Evolutionary conservation across 2,113 vertebrate genomes (phyloP), one percentile per base, ranked within the genome.

Genomic region (Thunnus thynnus): DNA sequence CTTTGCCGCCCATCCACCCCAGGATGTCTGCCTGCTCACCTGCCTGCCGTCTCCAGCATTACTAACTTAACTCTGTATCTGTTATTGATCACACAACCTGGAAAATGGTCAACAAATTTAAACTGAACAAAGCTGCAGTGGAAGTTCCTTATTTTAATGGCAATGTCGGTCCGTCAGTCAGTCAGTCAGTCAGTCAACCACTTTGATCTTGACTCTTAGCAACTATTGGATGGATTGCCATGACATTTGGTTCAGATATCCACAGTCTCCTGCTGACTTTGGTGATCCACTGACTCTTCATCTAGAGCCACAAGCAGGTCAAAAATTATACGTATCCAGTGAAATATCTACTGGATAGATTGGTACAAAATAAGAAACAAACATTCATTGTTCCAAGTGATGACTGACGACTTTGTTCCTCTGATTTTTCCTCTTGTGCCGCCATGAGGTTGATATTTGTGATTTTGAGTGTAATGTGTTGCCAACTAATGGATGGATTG

Each of bases 1-100:
- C 76, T 82, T 83, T 58, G n/a, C 57, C 14, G 18, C 48, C 17
- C 17, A n/a, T 67, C 76, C 14, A 54, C 65, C 70, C 65, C 57
- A 76, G 10, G 41, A 77, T 62, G 55, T 58, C 58, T 85, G 82
- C 80, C 60, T 83, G 74, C 75, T 79, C 75, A 55, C 80, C 87
- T 17, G 13, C 76, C 69, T 50, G 62, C 78, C 51, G 76, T 82
- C 85, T 90, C 89, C 92, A 91, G 87, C 91, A 84, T 75, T 18
- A 74, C 56, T 84, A 66, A 56, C 66, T 51, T 14, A 22, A 30
- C 58, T 79, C 67, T 85, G 4, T 3, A 2, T 46, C 2, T 64
- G 9, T 62, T 4, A 9, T 48, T 2, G 2, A 63, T 22, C 32
- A 17, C 10, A 36, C 2, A 48, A 80, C 52, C n/a, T 0, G 3